These are phyloP conservation scores for Anoplolepis gracilipes DNA, from an alignment of 1,140 invertebrate species.

Conservation along the genomic window DNA sequence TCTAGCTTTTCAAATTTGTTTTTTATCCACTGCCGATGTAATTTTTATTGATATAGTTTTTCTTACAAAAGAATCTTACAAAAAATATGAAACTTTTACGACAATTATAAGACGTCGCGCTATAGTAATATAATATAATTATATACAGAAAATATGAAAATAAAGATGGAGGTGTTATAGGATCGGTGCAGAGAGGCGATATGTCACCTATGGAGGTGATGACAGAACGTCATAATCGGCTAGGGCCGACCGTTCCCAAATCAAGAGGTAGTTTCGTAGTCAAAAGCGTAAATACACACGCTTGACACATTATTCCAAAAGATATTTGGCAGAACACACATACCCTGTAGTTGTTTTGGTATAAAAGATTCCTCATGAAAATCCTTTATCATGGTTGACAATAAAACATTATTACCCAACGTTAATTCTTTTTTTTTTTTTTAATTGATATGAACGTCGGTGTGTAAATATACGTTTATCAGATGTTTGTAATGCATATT, in stretches of 20 bases:
- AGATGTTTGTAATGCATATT: neutral
- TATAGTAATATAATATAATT: conserved; percentile 40
- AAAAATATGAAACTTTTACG: neutral
- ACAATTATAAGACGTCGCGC: neutral
- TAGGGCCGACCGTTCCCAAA: conserved; percentile 63
- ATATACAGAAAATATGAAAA: conserved; percentile 7
- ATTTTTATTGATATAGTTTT: neutral
- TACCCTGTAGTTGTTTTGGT: neutral
- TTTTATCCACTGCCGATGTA: neutral
- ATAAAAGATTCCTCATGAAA: neutral
- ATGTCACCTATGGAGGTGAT: conserved; percentile 73
- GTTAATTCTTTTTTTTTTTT: neutral
- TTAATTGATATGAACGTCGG: neutral
- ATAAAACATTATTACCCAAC: neutral
- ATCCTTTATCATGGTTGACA: neutral
- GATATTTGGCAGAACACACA: neutral
- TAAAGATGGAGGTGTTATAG: conserved; percentile 75
- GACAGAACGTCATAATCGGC: conserved; percentile 71
- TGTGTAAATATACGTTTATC: conserved; percentile 7
- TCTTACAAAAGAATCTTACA: neutral
- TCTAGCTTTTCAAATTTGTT: conserved; percentile 10
- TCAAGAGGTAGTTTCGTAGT: conserved; percentile 74
- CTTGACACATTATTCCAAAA: neutral
- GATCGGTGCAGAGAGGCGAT: conserved; percentile 76
- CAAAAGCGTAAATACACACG: conserved; percentile 31